Percentiles rank a stretch among this genome's conserved stretches.
phyloP scores from a whole-genome alignment of 2,113 vertebrate species.

The Thymallus thymallus region DNA sequence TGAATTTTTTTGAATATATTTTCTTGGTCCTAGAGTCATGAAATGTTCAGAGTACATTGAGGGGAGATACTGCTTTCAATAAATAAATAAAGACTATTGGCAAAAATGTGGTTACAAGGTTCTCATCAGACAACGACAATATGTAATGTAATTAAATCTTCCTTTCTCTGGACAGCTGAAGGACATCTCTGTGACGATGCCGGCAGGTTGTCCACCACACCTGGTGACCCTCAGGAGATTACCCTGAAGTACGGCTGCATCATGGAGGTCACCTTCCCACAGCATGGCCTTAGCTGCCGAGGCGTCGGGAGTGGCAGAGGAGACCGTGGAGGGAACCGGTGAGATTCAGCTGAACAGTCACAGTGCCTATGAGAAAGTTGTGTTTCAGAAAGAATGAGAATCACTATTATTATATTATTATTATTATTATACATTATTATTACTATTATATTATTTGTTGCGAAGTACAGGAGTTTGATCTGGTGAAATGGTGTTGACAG shows the following conservation, averaged over 20 bases:
- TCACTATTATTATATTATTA: too few species aligned
- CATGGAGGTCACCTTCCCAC: conserved; percentile 64
- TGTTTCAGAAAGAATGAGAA: background rate
- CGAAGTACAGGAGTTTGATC: background rate
- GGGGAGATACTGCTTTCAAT: too few species aligned
- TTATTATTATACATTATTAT: too few species aligned
- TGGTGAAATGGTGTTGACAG: background rate
- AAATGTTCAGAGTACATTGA: too few species aligned
- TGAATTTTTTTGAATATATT: too few species aligned
- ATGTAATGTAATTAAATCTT: conserved; percentile 4
- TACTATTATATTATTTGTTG: too few species aligned
- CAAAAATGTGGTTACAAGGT: too few species aligned
- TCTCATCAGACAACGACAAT: too few species aligned
- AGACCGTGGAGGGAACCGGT: conserved; percentile 47
- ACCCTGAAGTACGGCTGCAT: conserved; percentile 70
- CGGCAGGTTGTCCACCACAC: background rate
- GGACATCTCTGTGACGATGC: background rate
- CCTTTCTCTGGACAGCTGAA: conserved; percentile 37
- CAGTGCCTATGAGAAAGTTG: background rate
- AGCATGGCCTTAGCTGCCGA: conserved; percentile 39
- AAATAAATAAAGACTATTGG: too few species aligned
- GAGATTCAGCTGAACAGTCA: background rate
- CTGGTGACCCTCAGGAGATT: conserved; percentile 13
- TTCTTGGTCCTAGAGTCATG: too few species aligned
- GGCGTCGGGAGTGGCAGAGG: conserved; percentile 67